Evolutionary conservation across 1,140 invertebrate species (phyloP).

Genomic region (Daktulosphaira vitifoliae): DNA sequence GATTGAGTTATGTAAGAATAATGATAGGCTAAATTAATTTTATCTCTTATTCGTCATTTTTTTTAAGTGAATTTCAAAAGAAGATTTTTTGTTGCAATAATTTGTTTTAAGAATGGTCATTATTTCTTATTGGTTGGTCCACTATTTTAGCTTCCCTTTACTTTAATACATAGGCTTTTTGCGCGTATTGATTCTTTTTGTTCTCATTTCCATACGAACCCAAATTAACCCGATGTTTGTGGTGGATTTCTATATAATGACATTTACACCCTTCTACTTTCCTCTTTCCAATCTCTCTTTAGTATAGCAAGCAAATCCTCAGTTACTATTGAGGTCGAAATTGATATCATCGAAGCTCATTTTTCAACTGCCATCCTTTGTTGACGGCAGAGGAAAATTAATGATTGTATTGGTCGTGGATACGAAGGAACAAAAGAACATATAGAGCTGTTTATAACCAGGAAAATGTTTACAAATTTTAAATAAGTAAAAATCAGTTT

Average conservation of each 20-base stretch:
- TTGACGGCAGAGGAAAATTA: not conserved
- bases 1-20: too few species aligned
- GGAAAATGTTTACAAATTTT: too few species aligned
- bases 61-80: too few species aligned
- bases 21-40: too few species aligned
- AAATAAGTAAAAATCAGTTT: too few species aligned
- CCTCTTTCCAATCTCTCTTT: not conserved
- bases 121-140: too few species aligned
- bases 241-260: constrained; percentile 20
- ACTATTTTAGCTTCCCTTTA: too few species aligned
- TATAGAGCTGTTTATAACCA: too few species aligned
- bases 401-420: not conserved
- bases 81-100: too few species aligned
- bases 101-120: too few species aligned
- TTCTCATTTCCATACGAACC: constrained; percentile 23
- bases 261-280: not conserved
- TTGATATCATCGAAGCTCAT: constrained; percentile 9
- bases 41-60: too few species aligned
- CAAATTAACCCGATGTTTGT: constrained; percentile 32
- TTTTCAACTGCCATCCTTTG: constrained; percentile 10
- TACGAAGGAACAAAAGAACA: not conserved
- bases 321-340: constrained; percentile 6
- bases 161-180: constrained; percentile 14
- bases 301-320: not conserved
- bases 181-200: constrained; percentile 21